phyloP scores from a whole-genome alignment of 92 coral and sea anemone species.

The Heliopora coerulea region DNA sequence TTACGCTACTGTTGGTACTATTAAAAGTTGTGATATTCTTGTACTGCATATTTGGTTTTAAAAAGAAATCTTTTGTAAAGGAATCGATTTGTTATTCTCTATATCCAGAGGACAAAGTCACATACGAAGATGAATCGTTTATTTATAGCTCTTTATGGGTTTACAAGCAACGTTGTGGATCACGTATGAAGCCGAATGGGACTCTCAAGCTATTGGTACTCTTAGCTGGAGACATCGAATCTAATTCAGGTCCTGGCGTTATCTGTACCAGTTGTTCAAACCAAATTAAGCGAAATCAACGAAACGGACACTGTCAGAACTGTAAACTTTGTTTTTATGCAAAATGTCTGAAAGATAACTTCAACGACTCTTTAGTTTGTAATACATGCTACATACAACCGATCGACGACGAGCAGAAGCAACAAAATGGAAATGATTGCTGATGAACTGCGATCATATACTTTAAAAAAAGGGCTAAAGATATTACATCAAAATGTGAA shows the following conservation, averaged over 20 bases:
- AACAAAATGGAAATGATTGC: slow-evolving; percentile 6
- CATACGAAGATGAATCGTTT: slow-evolving; percentile 4
- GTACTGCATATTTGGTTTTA: background rate
- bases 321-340: slow-evolving; percentile 14
- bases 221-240: slow-evolving; percentile 20
- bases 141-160: slow-evolving; percentile 13
- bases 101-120: slow-evolving; percentile 10
- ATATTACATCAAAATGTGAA: slow-evolving; percentile 8
- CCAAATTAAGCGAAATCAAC: slow-evolving; percentile 9
- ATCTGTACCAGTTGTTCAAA: slow-evolving; percentile 12
- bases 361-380: slow-evolving; percentile 1
- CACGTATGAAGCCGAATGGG: slow-evolving; percentile 17
- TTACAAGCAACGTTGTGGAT: slow-evolving; percentile 4
- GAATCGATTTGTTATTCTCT: slow-evolving; percentile 18
- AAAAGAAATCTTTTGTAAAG: slow-evolving; percentile 9
- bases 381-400: slow-evolving; percentile 25
- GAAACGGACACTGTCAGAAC: slow-evolving; percentile 14
- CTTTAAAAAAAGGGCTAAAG: background rate
- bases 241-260: slow-evolving; percentile 3
- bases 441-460: background rate
- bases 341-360: background rate
- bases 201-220: slow-evolving; percentile 18
- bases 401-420: background rate
- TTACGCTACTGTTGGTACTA: too few relatives aligned
- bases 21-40: background rate